Evolutionary conservation across 2,888 invertebrate species (phyloP), one percentile per base, ranked within the genome.

Genomic region (Tromatobia lineatoria): DNA sequence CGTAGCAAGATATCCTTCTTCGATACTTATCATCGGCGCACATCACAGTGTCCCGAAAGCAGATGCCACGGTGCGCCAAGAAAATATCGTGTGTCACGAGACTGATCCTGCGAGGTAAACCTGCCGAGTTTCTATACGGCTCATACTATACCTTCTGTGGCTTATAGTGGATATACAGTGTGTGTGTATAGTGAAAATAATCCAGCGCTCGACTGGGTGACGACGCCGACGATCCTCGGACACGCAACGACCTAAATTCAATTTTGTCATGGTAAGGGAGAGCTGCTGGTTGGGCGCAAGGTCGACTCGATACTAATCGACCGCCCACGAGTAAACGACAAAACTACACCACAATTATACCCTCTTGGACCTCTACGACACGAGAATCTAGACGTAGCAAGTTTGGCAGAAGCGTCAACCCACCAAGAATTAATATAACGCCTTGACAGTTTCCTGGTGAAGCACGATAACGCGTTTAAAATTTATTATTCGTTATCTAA

Each of bases 31-130:
- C 80, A 67, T 76, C 59, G 29, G 38, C 57, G 76, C 66, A 57
- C 71, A 80, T 80, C 83, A 57, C 66, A 4, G 74, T 45, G 73
- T 47, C 42, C 64, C 57, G 42, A 79, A 71, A 75, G 79, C 83
- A 76, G 79, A 83, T 76, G 79, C 70, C 61, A 57, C 78, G 59
- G 20, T 42, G 73, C 59, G 70, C 66, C 64, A 42, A 57, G 50
- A 64, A 83, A 83, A 83, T 80, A 83, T 83, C 83, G 75, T 83
- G 83, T 83, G 79, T 80, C 83, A 80, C 75, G 75, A 82, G 83
- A 71, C 70, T 75, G 79, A 83, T 79, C 75, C 79, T 71, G 45
- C 57, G 64, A 79, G 79, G 54, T 75, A 80, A 83, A 71, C 79
- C 70, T 57, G 47, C 61, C 47, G 75, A 82, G 64, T 74, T 82